A percentile compares a stretch with the other conserved stretches of the same genome.
These are phyloP conservation scores for Paedocypris micromegethes DNA, from an alignment of 2,797 vertebrate genomes.

Conservation along the genomic window DNA sequence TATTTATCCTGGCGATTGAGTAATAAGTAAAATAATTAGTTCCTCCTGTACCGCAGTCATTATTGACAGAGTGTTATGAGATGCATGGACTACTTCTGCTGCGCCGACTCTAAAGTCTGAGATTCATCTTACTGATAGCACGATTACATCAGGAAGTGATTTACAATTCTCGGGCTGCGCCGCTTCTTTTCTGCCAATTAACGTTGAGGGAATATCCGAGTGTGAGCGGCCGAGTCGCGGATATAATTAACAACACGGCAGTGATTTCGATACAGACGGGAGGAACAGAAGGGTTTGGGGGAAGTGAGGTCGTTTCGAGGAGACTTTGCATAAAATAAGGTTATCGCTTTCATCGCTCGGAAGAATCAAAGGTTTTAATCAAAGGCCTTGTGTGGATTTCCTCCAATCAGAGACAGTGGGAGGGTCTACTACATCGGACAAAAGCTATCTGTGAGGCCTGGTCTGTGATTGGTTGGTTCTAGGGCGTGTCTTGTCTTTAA, in stretches of 20 bases:
- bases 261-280: slow-evolving; percentile 26
- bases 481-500: too few relatives aligned
- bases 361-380: too few relatives aligned
- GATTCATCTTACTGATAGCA: slow-evolving; percentile 47
- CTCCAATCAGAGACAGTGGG: too few relatives aligned
- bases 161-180: slow-evolving; percentile 43
- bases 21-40: slow-evolving; percentile 54
- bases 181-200: slow-evolving; percentile 52
- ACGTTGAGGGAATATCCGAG: slow-evolving; percentile 27
- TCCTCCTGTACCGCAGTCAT: slow-evolving; percentile 50
- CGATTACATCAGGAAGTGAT: slow-evolving; percentile 50
- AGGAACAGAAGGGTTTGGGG: slow-evolving; percentile 6
- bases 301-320: neutral
- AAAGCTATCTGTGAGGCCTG: too few relatives aligned
- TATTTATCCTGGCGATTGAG: slow-evolving; percentile 49
- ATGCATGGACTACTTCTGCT: slow-evolving; percentile 44
- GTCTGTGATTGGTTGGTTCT: too few relatives aligned
- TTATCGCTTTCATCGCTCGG: too few relatives aligned
- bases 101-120: slow-evolving; percentile 29
- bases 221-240: slow-evolving; percentile 16
- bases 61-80: slow-evolving; percentile 54
- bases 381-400: too few relatives aligned
- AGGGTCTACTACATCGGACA: too few relatives aligned
- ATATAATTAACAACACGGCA: neutral
- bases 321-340: neutral